Percentiles rank a stretch among this genome's conserved stretches.
phyloP scores from a whole-genome alignment of 2,113 vertebrate species.

The Himantopus leucocephalus region DNA sequence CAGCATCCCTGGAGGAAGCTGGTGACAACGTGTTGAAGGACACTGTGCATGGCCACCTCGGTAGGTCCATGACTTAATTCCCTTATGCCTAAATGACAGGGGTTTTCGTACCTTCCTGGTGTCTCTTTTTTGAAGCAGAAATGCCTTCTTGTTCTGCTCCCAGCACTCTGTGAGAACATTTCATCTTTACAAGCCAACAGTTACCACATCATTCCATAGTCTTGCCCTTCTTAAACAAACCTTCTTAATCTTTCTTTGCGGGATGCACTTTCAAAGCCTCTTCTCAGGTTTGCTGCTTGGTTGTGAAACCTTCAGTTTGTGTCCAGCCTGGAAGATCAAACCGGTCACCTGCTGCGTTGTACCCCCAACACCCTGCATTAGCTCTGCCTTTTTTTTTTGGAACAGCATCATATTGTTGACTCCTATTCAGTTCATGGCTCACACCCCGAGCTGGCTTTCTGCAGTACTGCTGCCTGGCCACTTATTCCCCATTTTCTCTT shows the following conservation, averaged over 20 bases:
- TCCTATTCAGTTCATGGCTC: neutral
- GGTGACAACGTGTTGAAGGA: neutral
- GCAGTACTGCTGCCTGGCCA: neutral
- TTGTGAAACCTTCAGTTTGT: neutral
- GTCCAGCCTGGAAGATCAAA: neutral
- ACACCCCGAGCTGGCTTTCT: neutral
- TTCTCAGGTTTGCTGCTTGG: neutral
- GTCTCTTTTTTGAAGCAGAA: neutral
- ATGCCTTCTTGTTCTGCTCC: neutral
- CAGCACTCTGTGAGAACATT: neutral
- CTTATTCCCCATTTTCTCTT: constrained; percentile 47
- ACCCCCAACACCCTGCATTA: neutral
- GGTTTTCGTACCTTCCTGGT: neutral
- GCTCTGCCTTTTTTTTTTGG: neutral
- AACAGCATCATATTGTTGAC: neutral
- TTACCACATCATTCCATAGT: neutral
- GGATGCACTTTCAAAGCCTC: neutral
- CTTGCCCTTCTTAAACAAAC: neutral
- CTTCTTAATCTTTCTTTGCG: neutral
- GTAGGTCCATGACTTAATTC: neutral
- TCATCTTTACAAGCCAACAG: neutral
- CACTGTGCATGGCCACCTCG: rapidly evolving
- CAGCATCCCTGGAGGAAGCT: neutral
- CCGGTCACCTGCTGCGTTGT: neutral
- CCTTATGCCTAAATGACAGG: neutral